Base-by-base conservation (phyloP, 2,113 vertebrate genomes). In the Protobothrops mucrosquamatus region DNA sequence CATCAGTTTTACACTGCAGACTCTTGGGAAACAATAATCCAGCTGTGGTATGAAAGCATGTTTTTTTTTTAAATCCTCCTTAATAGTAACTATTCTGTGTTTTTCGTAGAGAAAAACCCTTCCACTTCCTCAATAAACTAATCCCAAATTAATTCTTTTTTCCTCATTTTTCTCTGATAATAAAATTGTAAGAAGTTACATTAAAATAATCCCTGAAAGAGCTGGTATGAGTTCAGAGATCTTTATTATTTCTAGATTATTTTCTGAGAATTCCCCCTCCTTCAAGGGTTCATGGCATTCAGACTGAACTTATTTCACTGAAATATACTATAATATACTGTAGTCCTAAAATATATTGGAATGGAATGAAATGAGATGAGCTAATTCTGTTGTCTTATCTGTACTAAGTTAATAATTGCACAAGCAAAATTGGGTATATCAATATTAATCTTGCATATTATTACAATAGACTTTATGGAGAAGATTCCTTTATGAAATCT, bases 1-100 rank as follows among this genome's bases (percentile, higher is more conserved):
- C 39, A 93, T 94, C 93, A 95, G 94, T 57, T 43, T 64, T 93
- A 12, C 43, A 59, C 6, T 22, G 88, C 56, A 91, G 74, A 61
- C 56, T 94, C 85, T 85, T 92, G 89, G 86, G 26, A 90, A 95
- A 85, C 87, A 91, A 92, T 29, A 90, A 93, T 3, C 54, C 87
- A 85, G 54, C 87, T 54, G 6, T 20, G 7, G 23, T 92, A 29
- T 52, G 89, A 88, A 12, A 51, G 6, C 69, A n/a, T n/a, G n/a
- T n/a, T n/a, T n/a, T 88, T 52, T 1, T 92, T 92, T 87, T 56
- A 24, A 93, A 56, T 69, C 89, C 9, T 46, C 85, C 95, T 74
- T 55, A 93, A 3, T 29, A 52, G 52, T 0, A 0, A 89, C 93
- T 94, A 57, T 46, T 87, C 23, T 2, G 18, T 34, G 7, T 92